A percentile compares a stretch with the other conserved stretches of the same genome.
Evolutionary conservation across 2,888 invertebrate genomes (phyloP).

Genomic region (Liopterus haemorrhoidalis): DNA sequence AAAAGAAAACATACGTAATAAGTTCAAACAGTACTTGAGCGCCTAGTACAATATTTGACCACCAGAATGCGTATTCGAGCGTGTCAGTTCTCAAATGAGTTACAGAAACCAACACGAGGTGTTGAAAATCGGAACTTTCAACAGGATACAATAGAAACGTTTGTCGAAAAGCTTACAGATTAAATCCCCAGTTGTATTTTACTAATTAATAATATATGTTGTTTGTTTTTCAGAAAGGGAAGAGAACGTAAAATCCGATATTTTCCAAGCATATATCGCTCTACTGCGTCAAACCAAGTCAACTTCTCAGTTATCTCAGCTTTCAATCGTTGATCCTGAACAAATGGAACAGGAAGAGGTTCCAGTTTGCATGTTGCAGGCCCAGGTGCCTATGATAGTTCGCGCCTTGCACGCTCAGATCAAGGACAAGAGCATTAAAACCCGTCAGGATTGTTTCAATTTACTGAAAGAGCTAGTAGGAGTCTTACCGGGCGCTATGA

Average conservation of each 20-base stretch:
- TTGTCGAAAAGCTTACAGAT: no score
- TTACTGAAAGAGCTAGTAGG: conserved; percentile 84
- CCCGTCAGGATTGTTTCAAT: conserved; percentile 87
- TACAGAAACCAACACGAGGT: no score
- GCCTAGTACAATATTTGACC: no score
- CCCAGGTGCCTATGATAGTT: conserved; percentile 70
- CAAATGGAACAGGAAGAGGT: conserved; percentile 69
- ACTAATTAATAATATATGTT: conserved; percentile 14
- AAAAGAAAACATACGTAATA: no score
- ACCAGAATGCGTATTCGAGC: no score
- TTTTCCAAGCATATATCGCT: conserved; percentile 93
- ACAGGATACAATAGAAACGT: no score
- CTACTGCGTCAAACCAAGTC: conserved; percentile 84
- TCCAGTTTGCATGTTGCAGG: conserved; percentile 55
- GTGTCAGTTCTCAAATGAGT: no score
- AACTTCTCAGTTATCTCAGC: conserved; percentile 54
- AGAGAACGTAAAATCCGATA: conserved; percentile 98
- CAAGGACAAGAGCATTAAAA: conserved; percentile 78
- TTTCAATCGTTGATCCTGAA: conserved; percentile 64
- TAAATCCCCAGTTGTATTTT: no score
- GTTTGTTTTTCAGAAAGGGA: conserved; percentile 71
- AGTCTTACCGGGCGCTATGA: conserved; percentile 83
- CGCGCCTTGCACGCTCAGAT: conserved; percentile 84
- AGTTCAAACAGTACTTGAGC: no score
- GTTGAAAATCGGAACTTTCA: no score